Evolutionary conservation across 2,888 invertebrate species (phyloP), one percentile per base, ranked within the genome.

Genomic region (Graphium colonna): DNA sequence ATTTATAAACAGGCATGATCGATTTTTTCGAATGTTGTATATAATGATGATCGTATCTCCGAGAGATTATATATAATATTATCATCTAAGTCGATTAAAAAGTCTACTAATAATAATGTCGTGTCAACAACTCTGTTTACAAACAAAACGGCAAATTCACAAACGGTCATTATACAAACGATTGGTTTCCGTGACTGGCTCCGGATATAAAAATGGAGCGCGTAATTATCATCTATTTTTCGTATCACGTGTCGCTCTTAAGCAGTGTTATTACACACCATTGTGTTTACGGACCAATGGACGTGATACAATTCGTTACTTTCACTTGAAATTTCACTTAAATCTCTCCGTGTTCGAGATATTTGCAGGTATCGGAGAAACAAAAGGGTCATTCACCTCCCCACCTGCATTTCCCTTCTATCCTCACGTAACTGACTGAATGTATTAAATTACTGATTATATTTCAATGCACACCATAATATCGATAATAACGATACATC

Each of bases 281-380:
- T 73, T 70, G 71, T 73, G 60, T 69, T 69, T 61, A 65, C 71
- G 75, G 59, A 71, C 68, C 57, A 76, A 67, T 65, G 71, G 65
- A 43, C 56, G 49, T 56, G 59, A 40, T 60, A 57, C 62, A 52
- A 60, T 60, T 58, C 49, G 52, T 41, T 42, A 71, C 75, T 75
- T 75, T 75, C 75, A 66, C 75, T 68, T 54, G n/a, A 55, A 64
- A 64, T 71, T 71, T 72, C 72, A 66, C 70, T 68, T 55, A 60
- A 55, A 65, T 65, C 60, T 67, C 58, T 47, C 54, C 50, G 40
- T 41, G 31, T 36, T 46, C 41, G 41, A 54, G 54, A 54, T 54
- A 41, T 50, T 46, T 41, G 54, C 33, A 21, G 50, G 45, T 36
- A 49, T 54, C 56, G 42, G 41, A 39, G 51, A 52, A 56, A 56